These are phyloP conservation scores for Clanis bilineata DNA, from an alignment of 2,888 invertebrate species.

Conservation along the genomic window DNA sequence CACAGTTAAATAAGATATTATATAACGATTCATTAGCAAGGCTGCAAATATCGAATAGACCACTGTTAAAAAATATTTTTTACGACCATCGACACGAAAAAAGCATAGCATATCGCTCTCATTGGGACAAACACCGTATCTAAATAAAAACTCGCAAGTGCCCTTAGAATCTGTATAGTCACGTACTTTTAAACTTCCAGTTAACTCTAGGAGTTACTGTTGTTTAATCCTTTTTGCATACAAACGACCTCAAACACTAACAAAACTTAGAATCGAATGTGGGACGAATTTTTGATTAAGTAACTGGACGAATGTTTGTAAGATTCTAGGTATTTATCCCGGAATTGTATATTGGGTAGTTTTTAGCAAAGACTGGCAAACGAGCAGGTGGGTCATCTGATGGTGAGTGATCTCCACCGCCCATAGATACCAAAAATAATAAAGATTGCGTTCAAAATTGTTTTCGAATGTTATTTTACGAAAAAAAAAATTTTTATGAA, in stretches of 20 bases:
- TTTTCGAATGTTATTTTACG: too few species aligned
- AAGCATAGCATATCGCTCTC: neutral
- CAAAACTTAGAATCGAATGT: neutral
- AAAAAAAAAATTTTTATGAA: too few species aligned
- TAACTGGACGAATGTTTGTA: neutral
- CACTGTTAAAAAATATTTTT: neutral
- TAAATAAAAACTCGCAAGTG: constrained; percentile 4
- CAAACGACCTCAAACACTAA: neutral
- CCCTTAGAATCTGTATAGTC: constrained; percentile 2
- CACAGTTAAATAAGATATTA: too few species aligned
- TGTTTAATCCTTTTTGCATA: constrained; percentile 9
- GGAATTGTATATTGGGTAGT: too few species aligned
- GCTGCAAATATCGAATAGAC: too few species aligned
- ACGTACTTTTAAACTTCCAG: constrained; percentile 3
- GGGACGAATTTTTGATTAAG: neutral
- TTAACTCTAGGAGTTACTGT: neutral
- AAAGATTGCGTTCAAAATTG: too few species aligned
- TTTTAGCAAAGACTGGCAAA: too few species aligned
- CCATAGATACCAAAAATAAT: too few species aligned
- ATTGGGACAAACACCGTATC: neutral
- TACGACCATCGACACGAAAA: neutral
- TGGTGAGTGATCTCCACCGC: too few species aligned
- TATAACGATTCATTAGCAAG: too few species aligned
- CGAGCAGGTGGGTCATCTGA: too few species aligned
- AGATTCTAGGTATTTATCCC: neutral